Conservation (phyloP, 2,797 vertebrate species). For the Poeciliopsis turneri region DNA sequence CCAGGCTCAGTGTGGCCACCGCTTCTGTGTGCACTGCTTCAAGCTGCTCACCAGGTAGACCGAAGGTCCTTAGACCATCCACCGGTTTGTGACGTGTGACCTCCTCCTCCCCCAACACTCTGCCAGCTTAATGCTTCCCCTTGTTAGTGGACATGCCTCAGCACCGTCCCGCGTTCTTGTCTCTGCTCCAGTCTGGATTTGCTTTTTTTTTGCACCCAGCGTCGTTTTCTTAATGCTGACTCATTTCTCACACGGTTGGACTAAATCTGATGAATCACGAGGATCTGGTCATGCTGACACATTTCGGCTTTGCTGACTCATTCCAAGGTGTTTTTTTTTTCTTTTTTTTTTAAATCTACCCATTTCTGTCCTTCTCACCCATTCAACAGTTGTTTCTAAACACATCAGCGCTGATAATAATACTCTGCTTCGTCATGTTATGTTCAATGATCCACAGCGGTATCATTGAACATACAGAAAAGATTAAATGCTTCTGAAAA, state of each 20-base stretch:
- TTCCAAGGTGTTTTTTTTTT: constrained; percentile 40
- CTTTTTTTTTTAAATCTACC: constrained; percentile 3
- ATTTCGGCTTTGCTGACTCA: constrained; percentile 48
- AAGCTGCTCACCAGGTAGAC: constrained; percentile 91
- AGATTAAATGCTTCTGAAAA: neutral
- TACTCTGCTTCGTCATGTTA: neutral
- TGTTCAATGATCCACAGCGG: constrained; percentile 8
- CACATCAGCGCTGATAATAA: neutral
- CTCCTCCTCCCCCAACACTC: neutral
- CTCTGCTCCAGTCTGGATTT: constrained; percentile 41
- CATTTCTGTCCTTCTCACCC: constrained; percentile 11
- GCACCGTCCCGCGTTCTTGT: constrained; percentile 38
- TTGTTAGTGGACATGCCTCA: constrained; percentile 48
- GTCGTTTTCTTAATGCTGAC: constrained; percentile 32
- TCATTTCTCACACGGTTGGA: constrained; percentile 55
- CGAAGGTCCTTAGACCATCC: constrained; percentile 44
- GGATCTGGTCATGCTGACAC: constrained; percentile 44
- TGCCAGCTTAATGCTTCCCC: constrained; percentile 23
- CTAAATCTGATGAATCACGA: constrained; percentile 49
- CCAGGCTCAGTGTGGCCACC: constrained; percentile 96
- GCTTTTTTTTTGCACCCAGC: constrained; percentile 13
- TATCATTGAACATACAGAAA: constrained; percentile 26
- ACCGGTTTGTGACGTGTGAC: constrained; percentile 42
- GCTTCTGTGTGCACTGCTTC: constrained; percentile 93
- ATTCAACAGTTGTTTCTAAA: constrained; percentile 8